A percentile compares a stretch with the other conserved stretches of the same genome.
Evolutionary conservation across 2,888 invertebrate genomes (phyloP).

Genomic region (Cataglyphis cursor): DNA sequence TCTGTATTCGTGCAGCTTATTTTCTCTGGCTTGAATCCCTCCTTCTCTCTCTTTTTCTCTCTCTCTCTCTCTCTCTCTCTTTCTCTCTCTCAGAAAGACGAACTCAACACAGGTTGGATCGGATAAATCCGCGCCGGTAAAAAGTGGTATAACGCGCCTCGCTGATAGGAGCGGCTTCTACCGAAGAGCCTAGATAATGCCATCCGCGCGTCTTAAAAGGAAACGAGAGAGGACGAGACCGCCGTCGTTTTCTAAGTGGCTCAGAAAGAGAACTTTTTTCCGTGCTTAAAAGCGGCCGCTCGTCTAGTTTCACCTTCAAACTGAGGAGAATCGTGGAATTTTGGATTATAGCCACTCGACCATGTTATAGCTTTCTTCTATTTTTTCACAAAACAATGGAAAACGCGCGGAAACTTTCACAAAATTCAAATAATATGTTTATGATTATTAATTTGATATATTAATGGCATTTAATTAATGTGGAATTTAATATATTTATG

Average conservation of each 20-base stretch:
- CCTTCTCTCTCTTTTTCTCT: not conserved
- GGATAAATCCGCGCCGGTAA: conserved; percentile 69
- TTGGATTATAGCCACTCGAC: conserved; percentile 68
- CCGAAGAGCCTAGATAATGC: conserved; percentile 71
- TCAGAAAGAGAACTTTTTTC: conserved; percentile 59
- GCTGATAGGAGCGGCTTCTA: conserved; percentile 69
- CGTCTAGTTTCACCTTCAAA: conserved; percentile 61
- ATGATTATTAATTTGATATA: not conserved
- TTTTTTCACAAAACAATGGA: conserved; percentile 4
- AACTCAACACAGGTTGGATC: conserved; percentile 32
- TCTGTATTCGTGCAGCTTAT: conserved; percentile 47
- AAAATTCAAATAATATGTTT: not conserved
- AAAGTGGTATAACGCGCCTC: conserved; percentile 72
- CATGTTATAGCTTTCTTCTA: conserved; percentile 8
- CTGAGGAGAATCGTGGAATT: conserved; percentile 60
- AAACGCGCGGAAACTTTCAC: not conserved
- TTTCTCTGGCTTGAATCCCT: conserved; percentile 21
- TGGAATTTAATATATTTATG: not conserved
- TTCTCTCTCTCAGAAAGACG: conserved; percentile 13
- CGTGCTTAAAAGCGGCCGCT: conserved; percentile 36
- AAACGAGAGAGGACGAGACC: conserved; percentile 51
- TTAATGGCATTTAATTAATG: not conserved
- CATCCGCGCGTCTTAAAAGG: conserved; percentile 49
- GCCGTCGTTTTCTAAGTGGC: conserved; percentile 68
- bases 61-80: not conserved